phyloP scores from a whole-genome alignment of 2,888 invertebrate species.

The Capitulum mitella region DNA sequence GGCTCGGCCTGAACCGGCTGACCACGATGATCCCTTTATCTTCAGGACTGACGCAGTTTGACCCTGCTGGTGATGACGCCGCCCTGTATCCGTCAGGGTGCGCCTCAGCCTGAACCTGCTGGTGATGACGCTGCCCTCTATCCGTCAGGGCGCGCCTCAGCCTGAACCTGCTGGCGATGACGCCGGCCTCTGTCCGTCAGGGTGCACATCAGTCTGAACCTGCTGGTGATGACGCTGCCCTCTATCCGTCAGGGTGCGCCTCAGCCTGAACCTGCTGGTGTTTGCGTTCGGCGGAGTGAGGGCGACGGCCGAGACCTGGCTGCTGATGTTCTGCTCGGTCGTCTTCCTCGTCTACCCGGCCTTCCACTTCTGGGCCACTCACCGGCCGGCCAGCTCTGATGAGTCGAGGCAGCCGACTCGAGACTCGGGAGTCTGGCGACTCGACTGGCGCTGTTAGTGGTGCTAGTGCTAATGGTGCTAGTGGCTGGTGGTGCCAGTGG shows the following conservation, averaged over 20 bases:
- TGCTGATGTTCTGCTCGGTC: slow-evolving; percentile 44
- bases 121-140: slow-evolving; percentile 47
- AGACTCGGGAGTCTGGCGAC: too few relatives aligned
- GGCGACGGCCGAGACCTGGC: slow-evolving; percentile 52
- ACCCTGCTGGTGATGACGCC: slow-evolving; percentile 54
- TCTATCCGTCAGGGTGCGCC: slow-evolving; percentile 45
- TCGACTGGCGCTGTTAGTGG: too few relatives aligned
- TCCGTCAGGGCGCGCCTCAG: slow-evolving; percentile 51
- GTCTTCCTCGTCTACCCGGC: slow-evolving; percentile 46
- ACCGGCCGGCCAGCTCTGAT: slow-evolving; percentile 39
- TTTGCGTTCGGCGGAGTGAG: slow-evolving; percentile 56
- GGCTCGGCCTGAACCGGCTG: too few relatives aligned
- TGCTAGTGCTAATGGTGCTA: too few relatives aligned
- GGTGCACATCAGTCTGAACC: slow-evolving; percentile 52
- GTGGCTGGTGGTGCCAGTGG: too few relatives aligned
- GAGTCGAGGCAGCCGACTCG: slow-evolving; percentile 37
- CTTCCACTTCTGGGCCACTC: slow-evolving; percentile 45
- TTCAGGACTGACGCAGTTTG: too few relatives aligned
- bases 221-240: slow-evolving; percentile 53
- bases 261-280: slow-evolving; percentile 55
- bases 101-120: slow-evolving; percentile 56
- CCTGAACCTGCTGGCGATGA: slow-evolving; percentile 52
- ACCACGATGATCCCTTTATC: too few relatives aligned
- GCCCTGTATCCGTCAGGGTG: slow-evolving; percentile 43
- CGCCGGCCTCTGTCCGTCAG: slow-evolving; percentile 48